Percentiles rank a stretch among this genome's conserved stretches.
phyloP scores from a whole-genome alignment of 2,888 invertebrate genomes.

The Parnassius mnemosyne region DNA sequence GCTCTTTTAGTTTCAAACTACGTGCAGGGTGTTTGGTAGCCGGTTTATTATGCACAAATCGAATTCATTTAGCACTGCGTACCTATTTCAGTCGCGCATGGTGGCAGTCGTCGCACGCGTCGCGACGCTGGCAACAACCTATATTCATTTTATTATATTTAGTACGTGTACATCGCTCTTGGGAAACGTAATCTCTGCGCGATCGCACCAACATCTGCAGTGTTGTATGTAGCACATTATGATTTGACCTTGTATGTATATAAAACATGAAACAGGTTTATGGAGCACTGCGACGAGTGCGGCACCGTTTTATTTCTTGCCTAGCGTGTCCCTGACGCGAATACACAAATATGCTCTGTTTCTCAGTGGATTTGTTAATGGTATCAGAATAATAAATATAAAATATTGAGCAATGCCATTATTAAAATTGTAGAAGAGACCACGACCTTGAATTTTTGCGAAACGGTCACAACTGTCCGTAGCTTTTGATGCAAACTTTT shows the following conservation, averaged over 20 bases:
- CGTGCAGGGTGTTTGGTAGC: constrained; percentile 15
- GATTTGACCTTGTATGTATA: constrained; percentile 36
- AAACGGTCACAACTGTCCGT: too few species aligned
- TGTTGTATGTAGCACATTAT: constrained; percentile 28
- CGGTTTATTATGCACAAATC: constrained; percentile 43
- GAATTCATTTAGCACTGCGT: constrained; percentile 46
- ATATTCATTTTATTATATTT: constrained; percentile 27
- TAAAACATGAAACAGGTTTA: constrained; percentile 42
- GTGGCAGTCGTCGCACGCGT: constrained; percentile 35
- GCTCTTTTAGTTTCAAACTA: constrained; percentile 18
- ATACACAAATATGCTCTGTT: constrained; percentile 44
- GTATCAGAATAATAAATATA: constrained; percentile 7
- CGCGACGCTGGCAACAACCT: constrained; percentile 30
- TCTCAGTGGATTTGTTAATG: constrained; percentile 26
- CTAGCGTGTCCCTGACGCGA: constrained; percentile 41
- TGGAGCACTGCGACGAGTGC: constrained; percentile 39
- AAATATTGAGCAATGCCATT: not conserved
- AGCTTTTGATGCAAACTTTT: too few species aligned
- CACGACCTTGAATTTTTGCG: too few species aligned
- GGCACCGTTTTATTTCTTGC: constrained; percentile 48
- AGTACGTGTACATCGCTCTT: constrained; percentile 15
- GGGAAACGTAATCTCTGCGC: constrained; percentile 15
- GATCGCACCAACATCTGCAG: constrained; percentile 24
- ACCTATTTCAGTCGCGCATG: constrained; percentile 52
- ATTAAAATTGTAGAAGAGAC: too few species aligned